These are phyloP conservation scores for Criorhina ranunculi DNA, from an alignment of 2,888 invertebrate species.

Conservation along the genomic window DNA sequence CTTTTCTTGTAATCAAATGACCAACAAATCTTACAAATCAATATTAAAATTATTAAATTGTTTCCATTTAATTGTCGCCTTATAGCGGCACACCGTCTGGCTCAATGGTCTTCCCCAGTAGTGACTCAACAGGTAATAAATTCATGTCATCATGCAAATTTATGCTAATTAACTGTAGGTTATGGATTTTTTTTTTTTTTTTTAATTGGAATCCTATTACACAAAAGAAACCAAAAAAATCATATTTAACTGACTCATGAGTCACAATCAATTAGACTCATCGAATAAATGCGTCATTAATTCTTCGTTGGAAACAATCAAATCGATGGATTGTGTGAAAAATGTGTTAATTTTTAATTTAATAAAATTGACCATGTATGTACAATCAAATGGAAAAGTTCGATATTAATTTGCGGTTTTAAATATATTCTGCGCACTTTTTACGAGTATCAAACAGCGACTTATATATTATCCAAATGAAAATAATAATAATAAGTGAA, in stretches of 20 bases:
- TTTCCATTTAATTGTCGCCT: neutral
- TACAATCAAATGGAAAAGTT: neutral
- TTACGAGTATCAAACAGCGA: neutral
- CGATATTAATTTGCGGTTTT: slow-evolving; percentile 27
- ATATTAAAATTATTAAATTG: slow-evolving; percentile 10
- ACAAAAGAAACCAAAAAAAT: slow-evolving; percentile 38
- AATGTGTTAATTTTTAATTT: slow-evolving; percentile 3
- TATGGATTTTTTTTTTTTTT: neutral
- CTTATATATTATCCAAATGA: slow-evolving; percentile 1
- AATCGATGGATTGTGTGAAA: slow-evolving; percentile 10
- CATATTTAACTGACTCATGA: slow-evolving; percentile 31
- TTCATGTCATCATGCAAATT: slow-evolving; percentile 20
- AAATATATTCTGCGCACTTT: slow-evolving; percentile 20
- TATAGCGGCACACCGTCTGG: neutral
- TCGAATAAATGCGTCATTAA: slow-evolving; percentile 43
- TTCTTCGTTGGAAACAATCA: slow-evolving; percentile 29
- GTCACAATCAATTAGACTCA: slow-evolving; percentile 40
- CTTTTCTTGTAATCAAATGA: neutral
- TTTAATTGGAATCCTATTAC: slow-evolving; percentile 17
- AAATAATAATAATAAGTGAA: neutral
- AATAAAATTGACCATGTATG: neutral
- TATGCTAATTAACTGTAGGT: slow-evolving; percentile 43
- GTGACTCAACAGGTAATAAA: slow-evolving; percentile 32
- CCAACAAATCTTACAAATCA: slow-evolving; percentile 15
- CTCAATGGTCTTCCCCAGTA: neutral